phyloP scores from a whole-genome alignment of 2,797 vertebrate genomes.

The Myotis pilosus region DNA sequence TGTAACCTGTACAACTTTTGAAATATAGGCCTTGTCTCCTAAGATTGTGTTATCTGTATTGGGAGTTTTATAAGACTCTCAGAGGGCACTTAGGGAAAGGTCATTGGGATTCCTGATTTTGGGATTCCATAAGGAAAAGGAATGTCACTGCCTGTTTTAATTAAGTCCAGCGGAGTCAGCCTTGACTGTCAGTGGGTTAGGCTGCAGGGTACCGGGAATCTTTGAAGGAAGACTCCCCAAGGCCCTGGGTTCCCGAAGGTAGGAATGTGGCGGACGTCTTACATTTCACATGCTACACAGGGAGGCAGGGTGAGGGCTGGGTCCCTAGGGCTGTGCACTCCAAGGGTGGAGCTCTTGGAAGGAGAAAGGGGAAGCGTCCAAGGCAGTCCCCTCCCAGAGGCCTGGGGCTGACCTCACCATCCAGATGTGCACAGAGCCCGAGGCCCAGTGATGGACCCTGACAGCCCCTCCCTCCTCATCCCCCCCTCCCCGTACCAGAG shows the following conservation, averaged over 20 bases:
- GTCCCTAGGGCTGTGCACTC: conserved; percentile 65
- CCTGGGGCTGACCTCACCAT: neutral
- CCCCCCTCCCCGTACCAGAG: too few species aligned
- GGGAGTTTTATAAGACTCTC: neutral
- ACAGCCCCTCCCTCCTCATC: too few species aligned
- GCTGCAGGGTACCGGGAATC: too few species aligned
- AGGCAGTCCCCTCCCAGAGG: neutral
- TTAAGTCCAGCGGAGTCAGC: neutral
- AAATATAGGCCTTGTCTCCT: conserved; percentile 28
- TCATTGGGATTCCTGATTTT: neutral
- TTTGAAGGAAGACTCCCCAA: neutral
- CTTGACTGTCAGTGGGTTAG: neutral
- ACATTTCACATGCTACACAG: neutral
- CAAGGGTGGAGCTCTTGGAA: neutral
- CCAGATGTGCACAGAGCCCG: neutral
- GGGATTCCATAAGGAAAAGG: neutral
- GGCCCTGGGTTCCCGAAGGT: neutral
- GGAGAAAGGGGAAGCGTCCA: rapidly evolving
- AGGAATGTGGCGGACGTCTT: neutral
- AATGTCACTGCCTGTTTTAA: neutral
- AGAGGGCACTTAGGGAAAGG: neutral
- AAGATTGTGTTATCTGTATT: neutral
- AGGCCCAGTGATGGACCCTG: neutral
- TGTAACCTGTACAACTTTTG: neutral
- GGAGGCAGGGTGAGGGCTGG: conserved; percentile 75